Evolutionary conservation across 2,797 vertebrate genomes (phyloP), one percentile per base, ranked within the genome.

Genomic region (Dermochelys coriacea): DNA sequence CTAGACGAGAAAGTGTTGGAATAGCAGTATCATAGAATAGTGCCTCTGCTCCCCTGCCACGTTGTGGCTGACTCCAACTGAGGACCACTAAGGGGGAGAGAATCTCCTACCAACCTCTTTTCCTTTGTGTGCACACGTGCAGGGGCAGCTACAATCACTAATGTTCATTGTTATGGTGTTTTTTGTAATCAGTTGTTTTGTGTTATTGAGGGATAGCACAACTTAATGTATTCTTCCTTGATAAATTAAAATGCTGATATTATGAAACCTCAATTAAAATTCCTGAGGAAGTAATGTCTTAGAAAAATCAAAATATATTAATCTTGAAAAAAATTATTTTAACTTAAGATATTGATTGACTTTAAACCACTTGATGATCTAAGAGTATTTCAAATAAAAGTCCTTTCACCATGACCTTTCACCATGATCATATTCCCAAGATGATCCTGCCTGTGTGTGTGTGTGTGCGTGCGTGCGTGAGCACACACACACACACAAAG

Each of bases 391-490:
- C 87, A 94, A 64, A 94, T 95, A 95, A 96, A 96, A 96, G 89
- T n/a, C n/a, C n/a, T n/a, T n/a, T n/a, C n/a, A n/a, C n/a, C 90
- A 93, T 94, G 94, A 97, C 96, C 94, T 97, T 96, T 96, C 94
- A 82, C 82, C 80, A 91, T 91, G 81, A 93, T 95, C 91, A 91
- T 84, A 75, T 93, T 97, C 96, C 96, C 94, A 82, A 84, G 95
- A 50, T 34, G 86, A 47, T 94, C 93, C 85, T 85, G 84, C 82
- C 52, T 92, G 55, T 93, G 96, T 95, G 57, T 84, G n/a, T n/a
- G n/a, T n/a, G n/a, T n/a, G n/a, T n/a, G n/a, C n/a, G n/a, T n/a
- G n/a, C n/a, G n/a, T n/a, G n/a, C n/a, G n/a, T n/a, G n/a, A n/a
- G n/a, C n/a, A n/a, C n/a, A 41, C 41, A 94, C 95, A 80, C 54